A percentile compares a stretch with the other conserved stretches of the same genome.
These are phyloP conservation scores for Plectus sambesii DNA, from an alignment of 1,140 invertebrate species.

Conservation along the genomic window DNA sequence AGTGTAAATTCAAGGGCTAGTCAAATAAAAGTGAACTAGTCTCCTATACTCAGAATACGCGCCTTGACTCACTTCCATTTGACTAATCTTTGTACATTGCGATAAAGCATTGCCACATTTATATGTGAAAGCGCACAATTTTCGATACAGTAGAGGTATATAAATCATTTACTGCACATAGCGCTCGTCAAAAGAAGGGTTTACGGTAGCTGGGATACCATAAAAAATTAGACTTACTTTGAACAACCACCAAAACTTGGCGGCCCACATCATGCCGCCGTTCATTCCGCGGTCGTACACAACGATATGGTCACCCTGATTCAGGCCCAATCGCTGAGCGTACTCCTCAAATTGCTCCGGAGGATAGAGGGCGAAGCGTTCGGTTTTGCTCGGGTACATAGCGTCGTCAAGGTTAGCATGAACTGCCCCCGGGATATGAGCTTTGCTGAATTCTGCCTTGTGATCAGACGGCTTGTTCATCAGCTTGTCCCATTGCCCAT, in stretches of 20 bases:
- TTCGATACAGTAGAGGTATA: too few relatives aligned
- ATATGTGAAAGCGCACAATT: too few relatives aligned
- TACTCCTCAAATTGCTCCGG: constrained; percentile 24
- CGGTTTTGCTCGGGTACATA: constrained; percentile 18
- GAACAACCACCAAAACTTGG: constrained; percentile 24
- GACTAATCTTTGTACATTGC: too few relatives aligned
- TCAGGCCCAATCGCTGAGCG: constrained; percentile 20
- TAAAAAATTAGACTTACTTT: constrained; percentile 21
- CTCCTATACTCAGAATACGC: too few relatives aligned
- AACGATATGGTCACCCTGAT: constrained; percentile 25
- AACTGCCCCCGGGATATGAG: constrained; percentile 22
- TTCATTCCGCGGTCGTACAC: constrained; percentile 18
- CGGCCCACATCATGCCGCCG: constrained; percentile 25
- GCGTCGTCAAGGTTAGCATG: constrained; percentile 20
- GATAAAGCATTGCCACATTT: too few relatives aligned
- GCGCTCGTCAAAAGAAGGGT: too few relatives aligned
- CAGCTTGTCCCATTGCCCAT: constrained; percentile 22
- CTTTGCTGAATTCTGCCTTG: constrained; percentile 9
- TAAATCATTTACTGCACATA: too few relatives aligned
- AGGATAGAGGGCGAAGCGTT: constrained; percentile 21
- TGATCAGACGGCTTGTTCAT: constrained; percentile 13
- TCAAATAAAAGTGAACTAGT: too few relatives aligned
- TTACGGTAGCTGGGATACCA: too few relatives aligned
- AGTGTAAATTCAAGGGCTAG: too few relatives aligned
- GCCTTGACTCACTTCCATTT: too few relatives aligned